Evolutionary conservation across 2,797 vertebrate species (phyloP).

Genomic region (Microctenopoma lineatum): DNA sequence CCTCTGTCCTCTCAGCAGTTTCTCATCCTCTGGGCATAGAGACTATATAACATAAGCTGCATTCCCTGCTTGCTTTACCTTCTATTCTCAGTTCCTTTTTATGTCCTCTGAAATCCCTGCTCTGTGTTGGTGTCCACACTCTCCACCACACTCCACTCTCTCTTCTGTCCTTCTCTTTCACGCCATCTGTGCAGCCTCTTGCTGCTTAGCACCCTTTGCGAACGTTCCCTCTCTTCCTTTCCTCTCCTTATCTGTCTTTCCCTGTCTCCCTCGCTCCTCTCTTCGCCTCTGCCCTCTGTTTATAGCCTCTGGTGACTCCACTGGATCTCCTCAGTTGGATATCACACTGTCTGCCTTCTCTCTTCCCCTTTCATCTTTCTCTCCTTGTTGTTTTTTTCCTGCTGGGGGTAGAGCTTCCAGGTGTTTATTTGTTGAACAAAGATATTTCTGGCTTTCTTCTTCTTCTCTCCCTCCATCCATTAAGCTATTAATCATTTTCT

Average conservation of each 20-base stretch:
- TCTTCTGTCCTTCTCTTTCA: slow-evolving; percentile 31
- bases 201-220: slow-evolving; percentile 29
- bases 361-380: background rate
- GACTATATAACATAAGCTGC: slow-evolving; percentile 76
- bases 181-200: slow-evolving; percentile 42
- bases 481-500: slow-evolving; percentile 7
- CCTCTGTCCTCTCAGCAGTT: slow-evolving; percentile 79
- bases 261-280: slow-evolving; percentile 8
- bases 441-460: slow-evolving; percentile 9
- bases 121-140: slow-evolving; percentile 39
- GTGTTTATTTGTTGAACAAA: slow-evolving; percentile 20
- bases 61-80: slow-evolving; percentile 32
- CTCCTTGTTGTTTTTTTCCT: background rate
- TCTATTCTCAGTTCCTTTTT: slow-evolving; percentile 28
- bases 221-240: slow-evolving; percentile 3
- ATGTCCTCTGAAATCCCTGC: slow-evolving; percentile 49
- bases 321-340: slow-evolving; percentile 10
- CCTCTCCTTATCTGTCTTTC: slow-evolving; percentile 16
- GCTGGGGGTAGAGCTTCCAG: slow-evolving; percentile 10
- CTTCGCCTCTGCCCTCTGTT: slow-evolving; percentile 15
- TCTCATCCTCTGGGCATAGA: slow-evolving; percentile 85
- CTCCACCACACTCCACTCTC: slow-evolving; percentile 50
- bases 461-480: slow-evolving; percentile 6
- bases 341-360: slow-evolving; percentile 1
- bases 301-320: slow-evolving; percentile 17